phyloP scores from a whole-genome alignment of 2,888 invertebrate species.

The Pseudococcus longispinus region DNA sequence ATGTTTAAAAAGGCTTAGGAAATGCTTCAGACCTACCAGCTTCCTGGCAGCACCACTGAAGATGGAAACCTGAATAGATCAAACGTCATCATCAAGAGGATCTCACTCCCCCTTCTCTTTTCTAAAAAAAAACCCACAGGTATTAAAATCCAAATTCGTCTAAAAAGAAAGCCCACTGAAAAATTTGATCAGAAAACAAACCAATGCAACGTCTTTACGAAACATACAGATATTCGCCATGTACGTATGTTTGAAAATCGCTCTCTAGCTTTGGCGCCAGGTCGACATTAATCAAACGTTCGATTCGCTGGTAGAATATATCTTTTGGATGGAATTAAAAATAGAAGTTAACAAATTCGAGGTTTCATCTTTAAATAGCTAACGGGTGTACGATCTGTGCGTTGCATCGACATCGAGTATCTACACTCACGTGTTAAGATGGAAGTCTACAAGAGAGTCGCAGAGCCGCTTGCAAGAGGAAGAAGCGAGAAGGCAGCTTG shows the following conservation, averaged over 20 bases:
- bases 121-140: too few relatives aligned
- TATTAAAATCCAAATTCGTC: neutral
- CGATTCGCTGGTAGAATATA: neutral
- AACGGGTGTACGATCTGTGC: conserved; percentile 21
- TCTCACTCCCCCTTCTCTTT: too few relatives aligned
- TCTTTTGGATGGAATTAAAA: conserved; percentile 23
- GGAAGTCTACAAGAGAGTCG: neutral
- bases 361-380: conserved; percentile 27
- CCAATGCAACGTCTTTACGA: neutral
- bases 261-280: neutral
- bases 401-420: neutral
- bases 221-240: neutral
- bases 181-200: neutral
- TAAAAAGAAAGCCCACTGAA: neutral
- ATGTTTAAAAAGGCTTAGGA: too few relatives aligned
- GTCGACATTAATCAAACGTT: neutral
- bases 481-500: neutral
- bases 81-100: too few relatives aligned
- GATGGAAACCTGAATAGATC: too few relatives aligned
- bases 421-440: conserved; percentile 9
- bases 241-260: neutral
- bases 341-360: conserved; percentile 39
- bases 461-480: neutral
- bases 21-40: too few relatives aligned
- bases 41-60: too few relatives aligned